Base-by-base conservation (phyloP, 2,113 vertebrate species). In the Leucosticte australis region DNA sequence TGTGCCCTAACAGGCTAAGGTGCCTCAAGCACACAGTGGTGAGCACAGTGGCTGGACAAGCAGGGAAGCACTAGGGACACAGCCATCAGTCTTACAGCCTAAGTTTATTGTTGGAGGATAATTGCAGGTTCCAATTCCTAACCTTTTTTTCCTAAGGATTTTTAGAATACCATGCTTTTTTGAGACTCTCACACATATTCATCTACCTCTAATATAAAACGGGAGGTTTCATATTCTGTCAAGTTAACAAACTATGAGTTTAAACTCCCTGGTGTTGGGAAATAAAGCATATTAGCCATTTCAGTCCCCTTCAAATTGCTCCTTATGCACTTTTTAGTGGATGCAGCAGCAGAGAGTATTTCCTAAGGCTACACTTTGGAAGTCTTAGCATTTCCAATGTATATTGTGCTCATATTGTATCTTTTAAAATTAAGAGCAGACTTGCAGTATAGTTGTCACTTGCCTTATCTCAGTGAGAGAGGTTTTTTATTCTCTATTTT, bases 11-110 rank as follows among this genome's bases (percentile, higher is more conserved):
- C 6, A 76, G 64, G 35, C 10, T 44, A 1, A 1, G 2, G 37
- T 46, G n/a, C 31, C 30, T 39, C 63, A 27, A 50, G 47, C 24
- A 41, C 0, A 0, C 0, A 1, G 16, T 42, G 33, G 44, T 79
- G 75, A 59, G 24, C 16, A 11, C 1, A 0, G 46, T 9, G 11
- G 13, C 21, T 24, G 13, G 26, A 46, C 18, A 31, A 33, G n/a
- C 1, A 33, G 35, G 10, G 52, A 71, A 81, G 21, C 35, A 44
- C 39, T 6, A 5, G 16, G 30, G 56, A 39, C 52, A 75, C 30
- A 35, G 22, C 20, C 44, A 37, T 33, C 28, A n/a, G 7, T 37
- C 24, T 82, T 37, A 10, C 46, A 73, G 46, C 28, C 50, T 33
- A 33, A 56, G 53, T 24, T 37, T 17, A 18, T 16, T 2, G 2